phyloP scores from a whole-genome alignment of 2,797 vertebrate genomes.

The Micropoecilia bifurca region DNA sequence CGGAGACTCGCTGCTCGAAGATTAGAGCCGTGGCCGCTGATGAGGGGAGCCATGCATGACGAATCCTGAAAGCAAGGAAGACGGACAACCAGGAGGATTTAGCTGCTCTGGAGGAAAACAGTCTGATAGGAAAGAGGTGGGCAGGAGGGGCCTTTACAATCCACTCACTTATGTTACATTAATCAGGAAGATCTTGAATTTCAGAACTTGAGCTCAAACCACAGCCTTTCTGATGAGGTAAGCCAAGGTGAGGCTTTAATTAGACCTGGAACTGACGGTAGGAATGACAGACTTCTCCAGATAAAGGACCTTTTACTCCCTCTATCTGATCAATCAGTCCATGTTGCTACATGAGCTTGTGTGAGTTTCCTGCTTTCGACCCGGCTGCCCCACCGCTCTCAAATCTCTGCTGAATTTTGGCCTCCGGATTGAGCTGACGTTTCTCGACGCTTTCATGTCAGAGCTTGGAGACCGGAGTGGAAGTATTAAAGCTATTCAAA shows the following conservation, averaged over 20 bases:
- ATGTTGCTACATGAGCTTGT: slow-evolving; percentile 44
- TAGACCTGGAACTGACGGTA: slow-evolving; percentile 47
- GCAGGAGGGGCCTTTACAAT: slow-evolving; percentile 1
- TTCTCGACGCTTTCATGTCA: slow-evolving; percentile 75
- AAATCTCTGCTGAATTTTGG: slow-evolving; percentile 58
- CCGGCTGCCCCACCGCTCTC: slow-evolving; percentile 67
- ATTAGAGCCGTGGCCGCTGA: slow-evolving; percentile 68
- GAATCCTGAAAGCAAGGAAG: slow-evolving; percentile 59
- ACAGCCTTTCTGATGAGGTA: slow-evolving; percentile 65
- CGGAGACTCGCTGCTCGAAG: slow-evolving; percentile 66
- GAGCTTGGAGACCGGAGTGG: slow-evolving; percentile 57
- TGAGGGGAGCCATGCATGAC: slow-evolving; percentile 55
- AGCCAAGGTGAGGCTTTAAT: slow-evolving; percentile 49
- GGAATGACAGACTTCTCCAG: slow-evolving; percentile 47
- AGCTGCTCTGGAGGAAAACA: slow-evolving; percentile 29
- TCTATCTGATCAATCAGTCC: slow-evolving; percentile 46
- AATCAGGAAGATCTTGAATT: slow-evolving; percentile 69
- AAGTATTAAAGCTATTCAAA: slow-evolving; percentile 75
- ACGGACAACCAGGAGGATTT: slow-evolving; percentile 41
- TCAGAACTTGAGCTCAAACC: slow-evolving; percentile 59
- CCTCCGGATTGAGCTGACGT: slow-evolving; percentile 39
- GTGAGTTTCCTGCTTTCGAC: slow-evolving; percentile 32
- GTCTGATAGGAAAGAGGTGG: slow-evolving; percentile 6
- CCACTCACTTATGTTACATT: slow-evolving; percentile 59
- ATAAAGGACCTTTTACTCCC: slow-evolving; percentile 52